phyloP scores from a whole-genome alignment of 2,888 invertebrate species.

The Morpho achilles region DNA sequence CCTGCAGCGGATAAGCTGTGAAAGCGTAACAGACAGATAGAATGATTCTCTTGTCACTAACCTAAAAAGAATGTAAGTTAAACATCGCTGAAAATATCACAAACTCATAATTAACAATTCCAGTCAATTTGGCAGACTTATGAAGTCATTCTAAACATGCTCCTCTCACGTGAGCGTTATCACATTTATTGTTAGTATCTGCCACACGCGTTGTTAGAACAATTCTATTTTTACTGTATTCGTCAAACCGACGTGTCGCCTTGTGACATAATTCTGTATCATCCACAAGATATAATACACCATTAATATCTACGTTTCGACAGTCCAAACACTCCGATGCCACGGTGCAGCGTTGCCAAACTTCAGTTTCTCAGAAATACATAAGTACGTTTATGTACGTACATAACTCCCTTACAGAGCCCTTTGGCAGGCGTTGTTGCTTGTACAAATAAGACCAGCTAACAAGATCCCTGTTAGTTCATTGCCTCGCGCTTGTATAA shows the following conservation, averaged over 20 bases:
- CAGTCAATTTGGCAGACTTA: conserved; percentile 6
- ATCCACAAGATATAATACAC: conserved; percentile 18
- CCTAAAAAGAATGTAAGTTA: no score
- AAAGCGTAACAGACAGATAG: neutral
- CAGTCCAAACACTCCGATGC: conserved; percentile 24
- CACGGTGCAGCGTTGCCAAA: conserved; percentile 43
- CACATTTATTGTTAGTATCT: conserved; percentile 25
- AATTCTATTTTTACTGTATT: conserved; percentile 30
- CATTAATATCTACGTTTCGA: conserved; percentile 26
- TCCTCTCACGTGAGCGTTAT: conserved; percentile 24
- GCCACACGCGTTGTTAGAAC: conserved; percentile 22
- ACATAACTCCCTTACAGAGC: conserved; percentile 39
- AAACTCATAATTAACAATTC: neutral
- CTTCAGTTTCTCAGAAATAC: conserved; percentile 35
- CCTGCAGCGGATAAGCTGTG: no score
- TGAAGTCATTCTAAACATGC: conserved; percentile 6
- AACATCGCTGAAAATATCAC: no score
- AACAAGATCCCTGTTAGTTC: conserved; percentile 44
- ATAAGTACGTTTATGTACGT: conserved; percentile 19
- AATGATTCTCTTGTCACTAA: no score
- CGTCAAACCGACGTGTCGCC: conserved; percentile 29
- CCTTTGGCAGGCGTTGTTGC: conserved; percentile 56
- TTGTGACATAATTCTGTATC: conserved; percentile 33
- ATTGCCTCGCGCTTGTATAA: conserved; percentile 40
- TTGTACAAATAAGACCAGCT: conserved; percentile 41